Base-by-base conservation (phyloP, 1,140 invertebrate genomes). In the Prorops nasuta region DNA sequence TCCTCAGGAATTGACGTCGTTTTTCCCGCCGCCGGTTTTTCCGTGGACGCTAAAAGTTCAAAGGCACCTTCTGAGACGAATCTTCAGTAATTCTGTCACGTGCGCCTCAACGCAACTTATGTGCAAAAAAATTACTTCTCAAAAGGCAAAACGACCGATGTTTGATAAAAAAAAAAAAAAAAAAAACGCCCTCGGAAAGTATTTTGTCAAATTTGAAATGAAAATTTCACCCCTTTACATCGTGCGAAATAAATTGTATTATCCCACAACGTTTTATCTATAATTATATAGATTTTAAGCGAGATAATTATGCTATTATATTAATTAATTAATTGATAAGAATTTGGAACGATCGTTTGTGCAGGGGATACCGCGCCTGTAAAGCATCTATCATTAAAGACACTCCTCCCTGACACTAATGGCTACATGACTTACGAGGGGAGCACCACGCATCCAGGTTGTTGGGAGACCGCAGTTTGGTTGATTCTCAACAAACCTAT, bases 391-490 rank as follows among this genome's bases (percentile, higher is more conserved):
- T 93, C 91, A 14, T 78, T 96, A 51, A 84, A 85, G 62, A 87
- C 85, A 36, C 76, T 98, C 18, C 79, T 97, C 48, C 94, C 94
- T 17, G 86, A 90, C 59, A 96, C 93, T 3, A 85, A 88, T 54
- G 86, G 91, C 60, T 98, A 94, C 77, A 92, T 98, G 78, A 97
- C 94, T n/a, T 98, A 98, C 75, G 95, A 98, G 74, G 95, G 95
- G n/a, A 96, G 92, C 38, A 92, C 92, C 21, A 97, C 95, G 44
- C 92, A 93, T 79, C 95, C 95, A 3, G 91, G 90, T 17, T 94
- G 91, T 75, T 92, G 91, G 87, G 91, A 94, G 74, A 94, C 90
- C 14, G 88, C 90, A 8, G 92, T 95, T 28, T 98, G 95, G 94
- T 86, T 97, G 57, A 90, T 98, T 55, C 84, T 96, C 71, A 97